Evolutionary conservation across 2,113 vertebrate species (phyloP).

Genomic region (Corythornis madagascariensis): DNA sequence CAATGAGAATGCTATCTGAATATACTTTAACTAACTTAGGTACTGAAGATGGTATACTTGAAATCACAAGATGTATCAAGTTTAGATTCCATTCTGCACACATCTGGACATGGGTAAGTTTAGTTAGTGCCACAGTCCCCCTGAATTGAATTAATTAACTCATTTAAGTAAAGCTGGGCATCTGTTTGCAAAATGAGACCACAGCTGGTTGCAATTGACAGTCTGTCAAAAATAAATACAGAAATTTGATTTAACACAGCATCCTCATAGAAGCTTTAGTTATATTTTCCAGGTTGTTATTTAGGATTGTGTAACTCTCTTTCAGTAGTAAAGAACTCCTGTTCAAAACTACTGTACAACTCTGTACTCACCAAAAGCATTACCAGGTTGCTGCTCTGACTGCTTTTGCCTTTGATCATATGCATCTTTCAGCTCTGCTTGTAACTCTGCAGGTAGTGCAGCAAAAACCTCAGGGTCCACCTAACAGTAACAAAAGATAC

Average conservation of each 20-base stretch:
- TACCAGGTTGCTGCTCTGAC: conserved; percentile 71
- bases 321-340: not conserved
- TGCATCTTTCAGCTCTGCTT: conserved; percentile 90
- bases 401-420: conserved; percentile 83
- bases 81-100: not conserved
- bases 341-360: not conserved
- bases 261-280: not conserved
- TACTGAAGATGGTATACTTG: not conserved
- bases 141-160: conserved; percentile 6
- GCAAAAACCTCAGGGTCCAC: conserved; percentile 97
- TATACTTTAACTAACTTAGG: not conserved
- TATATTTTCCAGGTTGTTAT: not conserved
- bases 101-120: not conserved
- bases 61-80: not conserved
- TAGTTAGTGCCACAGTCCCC: not conserved
- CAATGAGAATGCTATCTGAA: not conserved
- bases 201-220: not conserved
- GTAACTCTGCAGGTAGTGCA: conserved; percentile 91
- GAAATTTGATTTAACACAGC: not conserved
- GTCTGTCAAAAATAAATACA: not conserved
- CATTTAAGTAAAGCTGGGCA: not conserved
- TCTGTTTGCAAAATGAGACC: conserved; percentile 20
- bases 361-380: conserved; percentile 51
- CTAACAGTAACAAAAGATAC: conserved; percentile 66
- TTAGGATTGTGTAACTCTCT: not conserved